These are phyloP conservation scores for Syngnathus typhle DNA, from an alignment of 2,113 vertebrate genomes.

Conservation along the genomic window DNA sequence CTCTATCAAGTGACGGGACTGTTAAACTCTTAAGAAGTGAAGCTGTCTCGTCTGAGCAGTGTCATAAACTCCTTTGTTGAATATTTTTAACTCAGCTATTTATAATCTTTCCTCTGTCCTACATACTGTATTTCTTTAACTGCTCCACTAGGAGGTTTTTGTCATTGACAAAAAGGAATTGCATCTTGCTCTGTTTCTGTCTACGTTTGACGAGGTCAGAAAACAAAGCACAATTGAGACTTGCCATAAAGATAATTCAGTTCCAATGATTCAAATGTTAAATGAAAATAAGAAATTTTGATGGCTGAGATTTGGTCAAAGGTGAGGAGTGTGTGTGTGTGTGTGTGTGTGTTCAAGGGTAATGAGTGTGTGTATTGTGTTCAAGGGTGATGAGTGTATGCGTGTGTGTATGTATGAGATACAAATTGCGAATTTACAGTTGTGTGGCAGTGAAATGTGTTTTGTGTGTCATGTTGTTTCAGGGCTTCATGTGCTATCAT, in stretches of 20 bases:
- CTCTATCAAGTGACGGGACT: slow-evolving; percentile 26
- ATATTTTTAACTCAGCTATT: slow-evolving; percentile 68
- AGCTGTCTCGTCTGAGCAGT: slow-evolving; percentile 31
- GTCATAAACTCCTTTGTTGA: slow-evolving; percentile 45
- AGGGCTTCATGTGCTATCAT: too few relatives aligned
- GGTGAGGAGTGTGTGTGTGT: too few relatives aligned
- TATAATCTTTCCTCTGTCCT: slow-evolving; percentile 64
- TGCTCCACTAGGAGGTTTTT: slow-evolving; percentile 48
- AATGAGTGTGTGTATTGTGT: too few relatives aligned
- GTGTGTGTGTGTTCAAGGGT: too few relatives aligned
- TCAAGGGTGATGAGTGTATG: neutral
- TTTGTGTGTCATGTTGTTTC: too few relatives aligned
- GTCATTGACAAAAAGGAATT: slow-evolving; percentile 36
- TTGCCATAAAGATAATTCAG: neutral
- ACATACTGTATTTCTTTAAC: slow-evolving; percentile 51
- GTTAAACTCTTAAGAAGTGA: slow-evolving; percentile 40
- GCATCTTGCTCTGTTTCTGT: slow-evolving; percentile 38
- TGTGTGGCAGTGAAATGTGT: too few relatives aligned
- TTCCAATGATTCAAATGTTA: neutral
- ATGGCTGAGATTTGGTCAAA: neutral
- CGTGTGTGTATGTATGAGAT: too few relatives aligned
- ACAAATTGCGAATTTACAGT: too few relatives aligned
- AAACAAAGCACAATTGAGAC: neutral
- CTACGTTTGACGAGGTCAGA: slow-evolving; percentile 45
- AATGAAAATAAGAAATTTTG: slow-evolving; percentile 9